These are phyloP conservation scores for Spodoptera frugiperda DNA, from an alignment of 1,140 invertebrate genomes.

Conservation along the genomic window DNA sequence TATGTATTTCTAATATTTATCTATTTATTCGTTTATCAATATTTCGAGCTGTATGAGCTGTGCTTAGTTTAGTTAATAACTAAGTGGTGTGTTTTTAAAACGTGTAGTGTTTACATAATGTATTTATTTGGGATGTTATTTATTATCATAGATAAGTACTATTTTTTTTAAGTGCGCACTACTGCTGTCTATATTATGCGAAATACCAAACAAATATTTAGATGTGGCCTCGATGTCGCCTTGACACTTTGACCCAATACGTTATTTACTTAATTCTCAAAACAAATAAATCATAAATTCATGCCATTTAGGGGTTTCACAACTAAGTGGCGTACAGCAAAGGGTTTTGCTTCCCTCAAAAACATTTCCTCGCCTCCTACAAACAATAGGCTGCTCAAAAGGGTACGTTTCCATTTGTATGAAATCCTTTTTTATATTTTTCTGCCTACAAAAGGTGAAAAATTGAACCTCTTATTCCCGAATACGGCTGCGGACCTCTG, in stretches of 20 bases:
- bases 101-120: too few relatives aligned
- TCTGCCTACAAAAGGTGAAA: constrained; percentile 52
- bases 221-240: too few relatives aligned
- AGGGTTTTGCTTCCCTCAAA: constrained; percentile 45
- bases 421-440: constrained; percentile 55
- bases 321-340: constrained; percentile 46
- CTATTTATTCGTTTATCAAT: too few relatives aligned
- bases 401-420: constrained; percentile 58
- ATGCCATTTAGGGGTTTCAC: constrained; percentile 29
- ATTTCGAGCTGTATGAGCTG: too few relatives aligned
- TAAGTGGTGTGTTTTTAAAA: too few relatives aligned
- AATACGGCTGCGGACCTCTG: constrained; percentile 31
- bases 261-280: constrained; percentile 18
- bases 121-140: too few relatives aligned
- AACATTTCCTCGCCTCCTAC: constrained; percentile 48
- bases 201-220: too few relatives aligned
- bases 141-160: too few relatives aligned
- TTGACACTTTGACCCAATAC: constrained; percentile 11
- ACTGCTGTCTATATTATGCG: too few relatives aligned
- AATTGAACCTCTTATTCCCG: constrained; percentile 48
- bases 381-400: constrained; percentile 57
- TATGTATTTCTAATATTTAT: too few relatives aligned
- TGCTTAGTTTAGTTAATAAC: too few relatives aligned
- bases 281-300: constrained; percentile 43
- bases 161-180: too few relatives aligned